Conservation (phyloP, 1,140 invertebrate genomes). For the Monochamus saltuarius region DNA sequence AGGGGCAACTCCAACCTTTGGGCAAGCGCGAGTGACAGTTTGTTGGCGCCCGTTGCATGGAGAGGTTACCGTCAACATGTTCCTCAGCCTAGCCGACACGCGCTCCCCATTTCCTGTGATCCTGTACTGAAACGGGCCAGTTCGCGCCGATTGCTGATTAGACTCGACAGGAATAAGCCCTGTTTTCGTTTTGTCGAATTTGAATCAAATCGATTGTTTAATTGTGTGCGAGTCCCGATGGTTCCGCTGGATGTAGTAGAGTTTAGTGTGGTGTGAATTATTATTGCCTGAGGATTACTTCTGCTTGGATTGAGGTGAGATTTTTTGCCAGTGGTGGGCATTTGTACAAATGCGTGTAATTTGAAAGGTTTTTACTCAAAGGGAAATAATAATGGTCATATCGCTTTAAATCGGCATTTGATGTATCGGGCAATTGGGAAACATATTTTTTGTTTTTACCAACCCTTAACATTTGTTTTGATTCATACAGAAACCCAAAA, state of each 20-base stretch:
- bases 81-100: constrained; percentile 17
- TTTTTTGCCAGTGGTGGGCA: constrained; percentile 15
- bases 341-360: constrained; percentile 13
- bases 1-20: constrained; percentile 25
- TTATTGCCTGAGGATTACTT: constrained; percentile 26
- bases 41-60: constrained; percentile 13
- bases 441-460: no score
- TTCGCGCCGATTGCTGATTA: no score
- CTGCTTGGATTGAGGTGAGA: constrained; percentile 27
- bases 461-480: no score
- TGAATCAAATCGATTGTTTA: constrained; percentile 27
- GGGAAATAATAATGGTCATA: no score
- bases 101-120: constrained; percentile 1
- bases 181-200: constrained; percentile 1
- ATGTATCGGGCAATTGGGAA: no score
- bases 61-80: constrained; percentile 19
- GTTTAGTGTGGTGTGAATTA: constrained; percentile 31
- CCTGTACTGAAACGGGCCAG: no score
- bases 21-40: constrained; percentile 32
- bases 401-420: no score
- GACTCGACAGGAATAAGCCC: no score
- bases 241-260: constrained; percentile 24
- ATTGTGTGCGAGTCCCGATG: constrained; percentile 26
- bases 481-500: no score
- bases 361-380: constrained; percentile 10